Conservation (phyloP, 2,113 vertebrate species). For the Callithrix jacchus region DNA sequence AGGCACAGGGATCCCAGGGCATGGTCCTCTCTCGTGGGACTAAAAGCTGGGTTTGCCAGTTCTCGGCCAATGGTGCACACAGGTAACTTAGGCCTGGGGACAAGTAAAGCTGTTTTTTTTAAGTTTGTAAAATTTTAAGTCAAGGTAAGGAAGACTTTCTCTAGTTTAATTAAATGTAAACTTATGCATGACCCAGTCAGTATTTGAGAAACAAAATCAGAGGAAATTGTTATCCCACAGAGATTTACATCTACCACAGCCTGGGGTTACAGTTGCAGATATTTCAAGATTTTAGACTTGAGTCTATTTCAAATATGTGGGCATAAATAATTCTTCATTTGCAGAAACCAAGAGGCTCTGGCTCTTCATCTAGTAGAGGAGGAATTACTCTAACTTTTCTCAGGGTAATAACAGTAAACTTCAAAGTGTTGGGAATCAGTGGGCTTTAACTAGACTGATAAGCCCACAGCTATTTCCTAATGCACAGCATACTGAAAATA, state of each 20-base stretch:
- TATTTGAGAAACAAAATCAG: background rate
- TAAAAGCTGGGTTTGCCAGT: background rate
- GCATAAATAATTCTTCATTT: background rate
- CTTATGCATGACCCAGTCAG: background rate
- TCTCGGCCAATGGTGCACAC: fast-evolving
- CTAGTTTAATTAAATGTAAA: background rate
- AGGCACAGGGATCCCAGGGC: background rate
- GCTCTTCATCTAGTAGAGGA: background rate
- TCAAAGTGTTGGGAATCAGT: fast-evolving
- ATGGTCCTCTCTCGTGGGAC: background rate
- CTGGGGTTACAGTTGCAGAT: background rate
- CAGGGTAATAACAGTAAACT: background rate
- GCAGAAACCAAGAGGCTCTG: background rate
- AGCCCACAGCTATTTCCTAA: background rate
- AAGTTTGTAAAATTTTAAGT: background rate
- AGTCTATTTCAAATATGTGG: background rate
- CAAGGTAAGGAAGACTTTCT: background rate
- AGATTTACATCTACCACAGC: background rate
- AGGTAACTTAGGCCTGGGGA: background rate
- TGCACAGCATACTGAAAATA: background rate
- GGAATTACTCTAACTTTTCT: background rate
- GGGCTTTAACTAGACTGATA: background rate
- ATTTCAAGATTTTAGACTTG: background rate
- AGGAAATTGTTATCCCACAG: background rate
- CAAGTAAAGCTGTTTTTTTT: background rate